These are phyloP conservation scores for Erpetoichthys calabaricus DNA, from an alignment of 2,797 vertebrate species.

Conservation along the genomic window DNA sequence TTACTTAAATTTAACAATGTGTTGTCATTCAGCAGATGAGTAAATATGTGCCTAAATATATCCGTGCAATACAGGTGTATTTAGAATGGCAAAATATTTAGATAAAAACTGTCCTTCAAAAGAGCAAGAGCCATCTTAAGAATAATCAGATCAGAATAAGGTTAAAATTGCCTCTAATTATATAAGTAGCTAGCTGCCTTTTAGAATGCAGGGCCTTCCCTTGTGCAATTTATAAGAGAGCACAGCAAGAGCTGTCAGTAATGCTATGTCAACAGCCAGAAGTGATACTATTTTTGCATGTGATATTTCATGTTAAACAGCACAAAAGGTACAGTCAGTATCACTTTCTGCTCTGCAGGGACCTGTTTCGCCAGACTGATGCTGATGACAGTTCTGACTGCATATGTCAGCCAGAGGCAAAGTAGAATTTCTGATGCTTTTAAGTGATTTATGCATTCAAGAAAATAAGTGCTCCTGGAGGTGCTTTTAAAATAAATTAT, in stretches of 20 bases:
- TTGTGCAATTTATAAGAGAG: constrained; percentile 40
- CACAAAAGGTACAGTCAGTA: constrained; percentile 27
- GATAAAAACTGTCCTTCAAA: no score
- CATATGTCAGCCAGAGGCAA: constrained; percentile 46
- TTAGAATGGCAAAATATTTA: no score
- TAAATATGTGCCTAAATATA: no score
- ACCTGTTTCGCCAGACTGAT: constrained; percentile 44
- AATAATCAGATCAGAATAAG: constrained; percentile 45
- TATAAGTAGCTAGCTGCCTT: constrained; percentile 48
- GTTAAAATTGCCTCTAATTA: constrained; percentile 46
- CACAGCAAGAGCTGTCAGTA: constrained; percentile 37
- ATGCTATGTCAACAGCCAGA: constrained; percentile 46
- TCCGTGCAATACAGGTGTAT: no score
- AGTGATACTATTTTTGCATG: constrained; percentile 36
- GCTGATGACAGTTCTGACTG: constrained; percentile 47
- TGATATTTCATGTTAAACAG: constrained; percentile 42
- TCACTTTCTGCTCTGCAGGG: constrained; percentile 48
- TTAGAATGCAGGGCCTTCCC: constrained; percentile 34
- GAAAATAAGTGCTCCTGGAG: constrained; percentile 31
- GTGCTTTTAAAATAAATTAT: constrained; percentile 28
- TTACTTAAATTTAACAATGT: no score
- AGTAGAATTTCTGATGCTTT: constrained; percentile 39
- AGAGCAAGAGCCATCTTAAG: constrained; percentile 6
- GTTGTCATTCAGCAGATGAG: no score
- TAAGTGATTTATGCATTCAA: constrained; percentile 49